Evolutionary conservation across 2,797 vertebrate species (phyloP), one percentile per base, ranked within the genome.

Genomic region (Paratrypauchen microcephalus): DNA sequence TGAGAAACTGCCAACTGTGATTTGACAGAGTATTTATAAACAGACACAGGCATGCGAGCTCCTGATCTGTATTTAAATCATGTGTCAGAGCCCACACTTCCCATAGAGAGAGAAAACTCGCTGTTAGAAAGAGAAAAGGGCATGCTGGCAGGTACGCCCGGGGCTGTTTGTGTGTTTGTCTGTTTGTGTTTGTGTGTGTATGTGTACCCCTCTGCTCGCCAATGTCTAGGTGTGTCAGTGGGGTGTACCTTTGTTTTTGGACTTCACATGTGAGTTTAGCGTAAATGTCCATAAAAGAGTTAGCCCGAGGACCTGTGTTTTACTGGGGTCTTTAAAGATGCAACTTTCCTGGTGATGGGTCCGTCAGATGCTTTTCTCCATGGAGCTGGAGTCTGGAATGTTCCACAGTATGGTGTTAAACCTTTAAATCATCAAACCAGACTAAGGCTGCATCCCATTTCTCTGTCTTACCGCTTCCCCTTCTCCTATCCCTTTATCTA

Each of bases 131-230:
- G 78, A 77, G 77, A 81, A 73, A 75, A 72, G 68, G 59, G 66
- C 60, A 68, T 50, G 74, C 80, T 86, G 85, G 87, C 85, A 87
- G 80, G 76, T 70, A 83, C 24, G 87, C 91, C 89, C 19, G 32
- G 32, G 87, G 89, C 88, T 88, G 76, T 82, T 79, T 81, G 70
- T 82, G 55, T 84, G 74, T 83, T 74, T 82, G 58, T 48, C 59
- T 69, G 74, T 63, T 16, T 71, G 74, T 32, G 30, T 7, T 6
- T 32, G 11, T 48, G 61, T 70, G 74, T 63, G 45, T 6, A 24
- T 66, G 52, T 52, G 55, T 23, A 15, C 56, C 47, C 73, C 77
- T 82, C 80, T 73, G 76, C 77, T 81, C 81, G 74, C 80, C 76
- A 78, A 72, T 47, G 30, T 70, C 67, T 66, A 39, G 39, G 60